Evolutionary conservation across 2,797 vertebrate genomes (phyloP).

Genomic region (Chelon auratus): DNA sequence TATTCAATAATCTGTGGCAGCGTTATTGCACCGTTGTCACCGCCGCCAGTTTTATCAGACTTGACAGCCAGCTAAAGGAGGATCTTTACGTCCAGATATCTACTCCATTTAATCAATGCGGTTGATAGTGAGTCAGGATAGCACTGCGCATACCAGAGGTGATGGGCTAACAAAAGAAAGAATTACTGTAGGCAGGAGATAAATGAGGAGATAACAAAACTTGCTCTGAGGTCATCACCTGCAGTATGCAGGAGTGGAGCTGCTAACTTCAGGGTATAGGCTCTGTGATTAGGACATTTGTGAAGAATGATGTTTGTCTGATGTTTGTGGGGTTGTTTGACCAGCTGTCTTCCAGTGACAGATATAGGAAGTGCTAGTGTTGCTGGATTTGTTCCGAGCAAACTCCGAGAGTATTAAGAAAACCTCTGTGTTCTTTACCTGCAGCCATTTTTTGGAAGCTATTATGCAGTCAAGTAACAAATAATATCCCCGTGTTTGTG

Average conservation of each 20-base stretch:
- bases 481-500: neutral
- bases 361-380: conserved; percentile 42
- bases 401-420: conserved; percentile 20
- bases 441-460: neutral
- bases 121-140: conserved; percentile 11
- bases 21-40: conserved; percentile 40
- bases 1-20: conserved; percentile 46
- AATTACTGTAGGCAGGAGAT: conserved; percentile 28
- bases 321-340: conserved; percentile 63
- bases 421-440: conserved; percentile 15
- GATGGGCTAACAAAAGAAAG: conserved; percentile 28
- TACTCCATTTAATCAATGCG: conserved; percentile 32
- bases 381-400: conserved; percentile 42
- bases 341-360: conserved; percentile 62
- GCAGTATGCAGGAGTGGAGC: conserved; percentile 31
- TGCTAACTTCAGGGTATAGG: conserved; percentile 6
- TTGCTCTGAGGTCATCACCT: conserved; percentile 30
- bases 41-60: conserved; percentile 37
- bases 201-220: conserved; percentile 43
- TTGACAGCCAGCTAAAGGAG: conserved; percentile 26
- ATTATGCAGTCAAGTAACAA: neutral
- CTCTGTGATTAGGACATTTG: conserved; percentile 32
- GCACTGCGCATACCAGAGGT: conserved; percentile 22
- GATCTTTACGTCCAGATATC: conserved; percentile 34
- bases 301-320: conserved; percentile 53